Evolutionary conservation across 1,140 invertebrate species (phyloP).

Genomic region (Heliconius melpomene): DNA sequence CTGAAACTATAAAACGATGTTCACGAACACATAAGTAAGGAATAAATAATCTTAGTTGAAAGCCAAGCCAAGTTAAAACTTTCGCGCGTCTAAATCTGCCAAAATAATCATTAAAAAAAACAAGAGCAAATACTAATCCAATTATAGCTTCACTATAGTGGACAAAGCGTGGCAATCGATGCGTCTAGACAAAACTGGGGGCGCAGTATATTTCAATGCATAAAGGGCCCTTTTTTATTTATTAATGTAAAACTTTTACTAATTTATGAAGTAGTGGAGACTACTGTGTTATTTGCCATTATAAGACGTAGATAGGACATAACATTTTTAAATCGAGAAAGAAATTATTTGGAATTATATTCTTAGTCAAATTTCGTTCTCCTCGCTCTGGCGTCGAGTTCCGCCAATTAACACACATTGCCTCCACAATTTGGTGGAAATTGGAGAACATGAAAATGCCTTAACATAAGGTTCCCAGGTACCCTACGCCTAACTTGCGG

Average conservation of each 20-base stretch:
- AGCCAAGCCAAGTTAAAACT: background rate
- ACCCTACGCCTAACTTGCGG: too few relatives aligned
- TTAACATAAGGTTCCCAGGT: too few relatives aligned
- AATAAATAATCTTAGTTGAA: background rate
- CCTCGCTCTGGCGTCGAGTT: too few relatives aligned
- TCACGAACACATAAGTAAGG: background rate
- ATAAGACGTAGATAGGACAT: too few relatives aligned
- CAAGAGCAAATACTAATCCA: conserved; percentile 33
- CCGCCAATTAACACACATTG: too few relatives aligned
- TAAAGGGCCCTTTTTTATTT: conserved; percentile 12
- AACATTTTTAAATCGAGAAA: too few relatives aligned
- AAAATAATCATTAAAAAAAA: conserved; percentile 16
- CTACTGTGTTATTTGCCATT: too few relatives aligned
- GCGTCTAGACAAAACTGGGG: conserved; percentile 64
- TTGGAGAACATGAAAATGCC: too few relatives aligned
- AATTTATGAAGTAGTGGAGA: too few relatives aligned
- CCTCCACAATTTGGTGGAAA: too few relatives aligned
- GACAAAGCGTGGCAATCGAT: conserved; percentile 63
- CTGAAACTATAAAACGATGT: background rate
- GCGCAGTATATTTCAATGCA: conserved; percentile 24
- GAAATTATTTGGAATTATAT: too few relatives aligned
- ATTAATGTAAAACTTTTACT: background rate
- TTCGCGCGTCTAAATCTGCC: background rate
- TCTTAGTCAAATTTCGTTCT: too few relatives aligned
- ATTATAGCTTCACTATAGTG: conserved; percentile 35